Evolutionary conservation across 1,140 invertebrate species (phyloP), one percentile per base, ranked within the genome.

Genomic region (Leptinotarsa defecta): DNA sequence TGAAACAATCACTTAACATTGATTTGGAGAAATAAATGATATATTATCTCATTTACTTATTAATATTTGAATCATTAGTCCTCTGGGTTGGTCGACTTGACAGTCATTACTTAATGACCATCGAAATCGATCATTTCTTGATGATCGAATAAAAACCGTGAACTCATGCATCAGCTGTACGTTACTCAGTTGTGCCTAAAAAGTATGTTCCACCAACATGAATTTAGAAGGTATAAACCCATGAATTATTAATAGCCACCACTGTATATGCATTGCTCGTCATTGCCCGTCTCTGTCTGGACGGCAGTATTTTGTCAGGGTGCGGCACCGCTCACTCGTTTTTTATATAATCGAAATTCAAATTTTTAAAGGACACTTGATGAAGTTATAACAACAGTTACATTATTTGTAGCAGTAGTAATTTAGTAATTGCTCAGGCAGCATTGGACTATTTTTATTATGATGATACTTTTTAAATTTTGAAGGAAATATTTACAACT

Each of bases 241-340:
- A 81, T 81, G 80, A 81, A 81, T 81, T 81, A 81, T 81, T 81
- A 80, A 81, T 81, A 78, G 73, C 73, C 73, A 80, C 79, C 80
- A 73, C 63, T n/a, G 69, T 22, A 78, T 76, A 78, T 76, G 75
- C 78, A 74, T 74, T 76, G 76, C 77, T 79, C 80, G 78, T 81
- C 80, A 81, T 81, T 78, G 69, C 74, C 80, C 74, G 76, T 77
- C 67, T 73, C 77, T 76, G 77, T 81, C 78, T 80, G 76, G 77
- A 80, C 78, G 80, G 78, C 78, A 78, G 77, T 81, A 76, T 81
- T 81, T 80, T 77, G 78, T 78, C 76, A 79, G 77, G 80, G 80
- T 80, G 80, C 78, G 80, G 80, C 80, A 22, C 13, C 27, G 57
- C 70, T 34, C 57, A 78, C 79, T 76, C 79, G 79, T 79, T 77